Conservation (phyloP, 2,797 vertebrate species). For the Lepidocolaptes lacrymiger region DNA sequence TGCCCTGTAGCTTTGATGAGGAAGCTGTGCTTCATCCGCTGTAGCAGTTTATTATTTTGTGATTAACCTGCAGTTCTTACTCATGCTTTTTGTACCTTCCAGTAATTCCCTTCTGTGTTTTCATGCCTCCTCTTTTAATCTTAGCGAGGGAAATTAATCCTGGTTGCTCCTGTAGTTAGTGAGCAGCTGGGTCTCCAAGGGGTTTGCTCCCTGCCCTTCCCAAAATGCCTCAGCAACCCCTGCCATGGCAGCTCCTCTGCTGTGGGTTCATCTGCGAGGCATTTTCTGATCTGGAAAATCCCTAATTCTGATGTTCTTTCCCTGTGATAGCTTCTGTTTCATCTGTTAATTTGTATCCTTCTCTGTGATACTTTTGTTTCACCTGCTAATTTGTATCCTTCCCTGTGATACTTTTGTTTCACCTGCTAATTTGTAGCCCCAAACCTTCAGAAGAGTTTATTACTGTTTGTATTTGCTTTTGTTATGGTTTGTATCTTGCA, state of each 20-base stretch:
- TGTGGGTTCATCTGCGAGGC: rapidly evolving
- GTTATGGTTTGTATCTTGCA: not conserved
- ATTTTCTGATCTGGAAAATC: not conserved
- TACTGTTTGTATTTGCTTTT: not conserved
- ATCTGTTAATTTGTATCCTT: not conserved
- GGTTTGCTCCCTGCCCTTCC: not conserved
- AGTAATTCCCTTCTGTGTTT: not conserved
- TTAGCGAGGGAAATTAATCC: not conserved
- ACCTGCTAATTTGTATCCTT: no score
- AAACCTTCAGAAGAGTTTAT: not conserved
- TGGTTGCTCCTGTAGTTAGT: rapidly evolving
- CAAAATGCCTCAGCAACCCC: not conserved
- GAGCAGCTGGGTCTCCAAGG: not conserved
- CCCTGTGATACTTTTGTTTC: no score
- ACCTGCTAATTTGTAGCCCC: not conserved
- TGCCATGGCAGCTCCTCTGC: not conserved
- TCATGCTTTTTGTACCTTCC: not conserved
- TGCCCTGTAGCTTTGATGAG: not conserved
- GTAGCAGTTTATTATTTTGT: not conserved
- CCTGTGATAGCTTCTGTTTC: not conserved
- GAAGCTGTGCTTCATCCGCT: not conserved
- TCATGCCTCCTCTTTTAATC: not conserved
- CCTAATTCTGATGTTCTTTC: not conserved
- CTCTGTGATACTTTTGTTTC: no score
- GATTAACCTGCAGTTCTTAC: not conserved